phyloP scores from a whole-genome alignment of 92 coral and sea anemone species.

The Epizoanthus rinbou region DNA sequence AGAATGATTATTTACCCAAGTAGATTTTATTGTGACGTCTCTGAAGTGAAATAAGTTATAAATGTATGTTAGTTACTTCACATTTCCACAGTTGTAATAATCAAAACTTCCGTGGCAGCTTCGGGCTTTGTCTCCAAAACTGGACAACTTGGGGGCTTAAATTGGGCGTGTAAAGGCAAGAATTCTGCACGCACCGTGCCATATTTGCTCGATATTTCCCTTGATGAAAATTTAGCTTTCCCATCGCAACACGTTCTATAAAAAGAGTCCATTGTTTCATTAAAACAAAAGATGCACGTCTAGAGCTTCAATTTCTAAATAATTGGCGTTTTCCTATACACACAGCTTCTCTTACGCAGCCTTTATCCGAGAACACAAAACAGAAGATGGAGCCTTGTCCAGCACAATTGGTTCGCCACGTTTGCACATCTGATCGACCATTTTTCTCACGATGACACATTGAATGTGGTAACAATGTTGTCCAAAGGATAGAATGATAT shows the following conservation, averaged over 20 bases:
- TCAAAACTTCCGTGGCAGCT: constrained; percentile 2
- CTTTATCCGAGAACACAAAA: constrained; percentile 71
- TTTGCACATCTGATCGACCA: constrained; percentile 75
- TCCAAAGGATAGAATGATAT: constrained; percentile 63
- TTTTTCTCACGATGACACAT: constrained; percentile 66
- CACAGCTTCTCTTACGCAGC: constrained; percentile 49
- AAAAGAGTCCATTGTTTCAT: constrained; percentile 85
- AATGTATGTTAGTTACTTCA: constrained; percentile 54
- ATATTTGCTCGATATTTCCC: not conserved
- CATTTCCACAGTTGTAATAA: constrained; percentile 10
- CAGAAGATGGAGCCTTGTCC: constrained; percentile 57
- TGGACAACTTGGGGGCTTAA: constrained; percentile 1
- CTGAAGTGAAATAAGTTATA: constrained; percentile 45
- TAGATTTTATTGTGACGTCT: constrained; percentile 53
- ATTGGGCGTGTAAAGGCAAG: constrained; percentile 25
- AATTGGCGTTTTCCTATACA: constrained; percentile 80
- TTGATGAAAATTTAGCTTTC: constrained; percentile 39
- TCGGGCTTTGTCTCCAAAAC: not conserved
- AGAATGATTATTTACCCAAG: constrained; percentile 41
- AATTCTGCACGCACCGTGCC: not conserved
- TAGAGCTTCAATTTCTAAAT: constrained; percentile 77
- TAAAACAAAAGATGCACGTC: constrained; percentile 94
- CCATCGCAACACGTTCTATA: constrained; percentile 91
- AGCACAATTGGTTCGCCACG: constrained; percentile 63
- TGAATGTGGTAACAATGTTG: constrained; percentile 74